These are phyloP conservation scores for Struthio camelus DNA, from an alignment of 2,113 vertebrate species.

Conservation along the genomic window DNA sequence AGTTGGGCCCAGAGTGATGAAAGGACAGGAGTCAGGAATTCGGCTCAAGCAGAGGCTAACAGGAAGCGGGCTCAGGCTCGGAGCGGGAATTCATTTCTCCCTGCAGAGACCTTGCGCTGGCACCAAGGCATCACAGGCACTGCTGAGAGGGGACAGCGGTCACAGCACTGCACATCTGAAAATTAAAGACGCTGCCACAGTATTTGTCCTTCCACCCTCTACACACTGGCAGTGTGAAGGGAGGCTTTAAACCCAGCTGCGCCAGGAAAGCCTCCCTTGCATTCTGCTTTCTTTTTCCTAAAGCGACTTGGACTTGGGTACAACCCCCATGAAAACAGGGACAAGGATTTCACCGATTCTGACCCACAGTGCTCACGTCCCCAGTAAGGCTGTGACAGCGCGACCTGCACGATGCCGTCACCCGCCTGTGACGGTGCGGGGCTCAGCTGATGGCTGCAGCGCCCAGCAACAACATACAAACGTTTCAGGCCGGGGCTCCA, in stretches of 20 bases:
- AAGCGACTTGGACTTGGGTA: background rate
- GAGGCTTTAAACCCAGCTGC: background rate
- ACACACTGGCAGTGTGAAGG: background rate
- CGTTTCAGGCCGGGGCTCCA: background rate
- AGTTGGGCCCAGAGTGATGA: constrained; percentile 40
- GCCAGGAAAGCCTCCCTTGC: background rate
- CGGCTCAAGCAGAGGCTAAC: background rate
- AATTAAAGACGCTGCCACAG: background rate
- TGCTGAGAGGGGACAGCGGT: background rate
- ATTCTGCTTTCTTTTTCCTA: background rate
- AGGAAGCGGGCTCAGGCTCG: background rate
- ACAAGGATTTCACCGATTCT: background rate
- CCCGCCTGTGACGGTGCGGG: background rate
- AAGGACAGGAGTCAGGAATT: constrained; percentile 49
- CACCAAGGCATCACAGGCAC: background rate
- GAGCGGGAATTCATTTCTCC: background rate
- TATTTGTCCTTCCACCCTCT: background rate
- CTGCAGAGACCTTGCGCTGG: background rate
- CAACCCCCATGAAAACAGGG: background rate
- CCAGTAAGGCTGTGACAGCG: background rate
- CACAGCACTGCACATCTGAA: background rate
- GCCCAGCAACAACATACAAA: background rate
- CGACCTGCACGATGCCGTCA: background rate
- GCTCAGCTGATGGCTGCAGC: background rate
- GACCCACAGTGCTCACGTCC: background rate